Evolutionary conservation across 2,797 vertebrate genomes (phyloP).

Genomic region (Leucoraja ocellata): DNA sequence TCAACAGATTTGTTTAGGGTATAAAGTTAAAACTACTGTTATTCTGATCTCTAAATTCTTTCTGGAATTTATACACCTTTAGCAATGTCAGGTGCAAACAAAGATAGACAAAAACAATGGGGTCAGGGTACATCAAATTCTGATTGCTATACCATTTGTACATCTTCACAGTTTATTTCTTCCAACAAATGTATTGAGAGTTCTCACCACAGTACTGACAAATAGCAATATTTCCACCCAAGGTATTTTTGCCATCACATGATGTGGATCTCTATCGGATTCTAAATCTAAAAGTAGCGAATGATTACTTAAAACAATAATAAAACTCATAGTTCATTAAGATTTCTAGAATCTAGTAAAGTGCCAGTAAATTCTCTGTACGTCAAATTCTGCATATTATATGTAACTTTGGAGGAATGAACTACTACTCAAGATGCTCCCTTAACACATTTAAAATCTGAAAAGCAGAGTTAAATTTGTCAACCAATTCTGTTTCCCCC

Average conservation of each 20-base stretch:
- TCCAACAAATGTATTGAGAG: constrained; percentile 35
- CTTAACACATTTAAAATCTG: neutral
- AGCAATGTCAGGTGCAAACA: neutral
- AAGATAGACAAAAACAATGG: neutral
- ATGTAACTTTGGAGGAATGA: neutral
- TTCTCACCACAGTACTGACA: constrained; percentile 36
- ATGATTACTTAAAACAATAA: neutral
- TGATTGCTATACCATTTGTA: neutral
- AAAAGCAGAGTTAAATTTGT: neutral
- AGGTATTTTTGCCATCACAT: neutral
- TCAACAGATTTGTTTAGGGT: neutral
- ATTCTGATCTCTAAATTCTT: neutral
- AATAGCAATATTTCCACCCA: neutral
- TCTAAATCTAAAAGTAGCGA: neutral
- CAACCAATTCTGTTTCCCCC: neutral
- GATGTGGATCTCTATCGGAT: neutral
- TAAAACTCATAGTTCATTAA: neutral
- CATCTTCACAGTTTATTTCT: neutral
- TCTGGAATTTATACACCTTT: neutral
- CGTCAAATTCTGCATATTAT: neutral
- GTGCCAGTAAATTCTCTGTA: neutral
- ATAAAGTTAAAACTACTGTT: neutral
- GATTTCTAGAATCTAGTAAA: neutral
- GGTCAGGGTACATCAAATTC: neutral
- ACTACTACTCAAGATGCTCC: neutral